Conservation (phyloP, 2,888 invertebrate genomes). For the Hypolimnas misippus region DNA sequence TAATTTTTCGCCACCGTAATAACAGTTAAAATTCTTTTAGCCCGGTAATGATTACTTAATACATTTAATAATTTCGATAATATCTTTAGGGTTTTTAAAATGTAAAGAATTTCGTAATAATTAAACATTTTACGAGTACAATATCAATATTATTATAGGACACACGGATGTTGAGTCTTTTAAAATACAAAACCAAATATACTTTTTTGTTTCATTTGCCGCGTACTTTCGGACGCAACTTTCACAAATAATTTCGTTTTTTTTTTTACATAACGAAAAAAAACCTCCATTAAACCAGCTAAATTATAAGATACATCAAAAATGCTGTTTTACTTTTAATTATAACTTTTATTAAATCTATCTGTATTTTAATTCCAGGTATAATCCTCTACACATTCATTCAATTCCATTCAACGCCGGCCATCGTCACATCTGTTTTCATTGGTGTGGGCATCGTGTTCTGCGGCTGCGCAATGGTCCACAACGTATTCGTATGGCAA, state of each 20-base stretch:
- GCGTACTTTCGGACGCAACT: too few relatives aligned
- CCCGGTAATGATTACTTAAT: neutral
- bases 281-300: too few relatives aligned
- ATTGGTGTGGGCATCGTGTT: conserved; percentile 95
- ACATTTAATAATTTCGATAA: neutral
- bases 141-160: neutral
- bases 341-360: too few relatives aligned
- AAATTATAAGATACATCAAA: too few relatives aligned
- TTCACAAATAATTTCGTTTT: too few relatives aligned
- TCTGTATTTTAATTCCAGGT: conserved; percentile 85
- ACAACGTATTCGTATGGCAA: conserved; percentile 97
- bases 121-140: neutral
- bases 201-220: too few relatives aligned
- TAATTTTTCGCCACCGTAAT: neutral
- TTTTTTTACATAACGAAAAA: conserved; percentile 6
- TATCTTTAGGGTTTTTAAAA: neutral
- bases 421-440: conserved; percentile 94
- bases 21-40: neutral
- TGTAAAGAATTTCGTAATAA: neutral
- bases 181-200: too few relatives aligned
- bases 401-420: conserved; percentile 95
- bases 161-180: too few relatives aligned
- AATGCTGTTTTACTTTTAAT: too few relatives aligned
- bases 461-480: conserved; percentile 96
- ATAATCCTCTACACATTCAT: conserved; percentile 96